These are phyloP conservation scores for Laothoe populi DNA, from an alignment of 2,888 invertebrate species.

Conservation along the genomic window DNA sequence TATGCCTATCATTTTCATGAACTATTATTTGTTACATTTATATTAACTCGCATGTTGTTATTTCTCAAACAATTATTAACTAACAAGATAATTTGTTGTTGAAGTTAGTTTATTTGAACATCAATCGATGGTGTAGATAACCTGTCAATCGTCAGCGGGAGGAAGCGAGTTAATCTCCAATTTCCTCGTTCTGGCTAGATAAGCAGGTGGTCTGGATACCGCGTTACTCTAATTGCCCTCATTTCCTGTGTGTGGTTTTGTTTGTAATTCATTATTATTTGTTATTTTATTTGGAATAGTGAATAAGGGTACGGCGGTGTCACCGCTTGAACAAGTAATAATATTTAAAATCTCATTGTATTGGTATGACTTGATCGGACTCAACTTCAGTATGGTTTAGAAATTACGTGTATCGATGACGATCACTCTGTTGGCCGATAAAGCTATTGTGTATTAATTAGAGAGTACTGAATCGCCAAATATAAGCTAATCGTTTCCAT, in stretches of 20 bases:
- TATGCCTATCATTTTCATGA: not conserved
- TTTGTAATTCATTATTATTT: not conserved
- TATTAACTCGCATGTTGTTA: not conserved
- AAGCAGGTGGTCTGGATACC: not conserved
- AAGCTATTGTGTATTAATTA: too few relatives aligned
- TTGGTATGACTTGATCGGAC: too few relatives aligned
- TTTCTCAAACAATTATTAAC: not conserved
- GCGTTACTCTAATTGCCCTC: slow-evolving; percentile 8
- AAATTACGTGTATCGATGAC: too few relatives aligned
- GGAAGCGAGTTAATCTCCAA: slow-evolving; percentile 12
- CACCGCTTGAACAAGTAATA: too few relatives aligned
- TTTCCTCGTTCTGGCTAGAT: slow-evolving; percentile 12
- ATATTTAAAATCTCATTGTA: too few relatives aligned
- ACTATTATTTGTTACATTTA: not conserved
- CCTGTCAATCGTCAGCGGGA: not conserved
- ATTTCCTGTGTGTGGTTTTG: slow-evolving; percentile 12
- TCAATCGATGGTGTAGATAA: slow-evolving; percentile 5
- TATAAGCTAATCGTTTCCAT: too few relatives aligned
- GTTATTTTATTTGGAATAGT: not conserved
- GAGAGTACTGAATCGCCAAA: too few relatives aligned
- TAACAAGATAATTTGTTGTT: not conserved
- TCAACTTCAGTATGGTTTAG: too few relatives aligned
- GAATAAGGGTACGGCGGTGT: not conserved
- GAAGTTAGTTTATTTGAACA: not conserved
- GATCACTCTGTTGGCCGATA: too few relatives aligned